Percentiles rank a stretch among this genome's conserved stretches.
Conservation (phyloP, 2,888 invertebrate species). For the Gibbula magus region DNA sequence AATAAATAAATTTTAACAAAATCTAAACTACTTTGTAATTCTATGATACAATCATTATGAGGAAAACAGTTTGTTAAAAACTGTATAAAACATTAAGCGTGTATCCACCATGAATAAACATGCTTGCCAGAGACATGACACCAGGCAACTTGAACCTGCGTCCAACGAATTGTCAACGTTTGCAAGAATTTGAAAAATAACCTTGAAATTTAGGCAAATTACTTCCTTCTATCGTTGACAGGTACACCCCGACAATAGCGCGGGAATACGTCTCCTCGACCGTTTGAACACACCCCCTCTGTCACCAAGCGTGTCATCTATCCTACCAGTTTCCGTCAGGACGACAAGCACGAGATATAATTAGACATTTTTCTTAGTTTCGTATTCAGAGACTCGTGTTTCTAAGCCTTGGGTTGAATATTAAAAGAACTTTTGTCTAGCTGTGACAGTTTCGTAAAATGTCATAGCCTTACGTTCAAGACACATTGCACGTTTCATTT, state of each 20-base stretch:
- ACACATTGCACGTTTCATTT: no score
- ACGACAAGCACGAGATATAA: neutral
- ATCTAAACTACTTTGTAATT: no score
- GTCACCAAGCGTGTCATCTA: neutral
- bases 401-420: neutral
- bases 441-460: no score
- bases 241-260: neutral
- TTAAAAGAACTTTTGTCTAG: neutral
- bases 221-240: neutral
- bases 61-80: no score
- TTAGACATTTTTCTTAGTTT: neutral
- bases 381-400: neutral
- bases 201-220: neutral
- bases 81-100: no score
- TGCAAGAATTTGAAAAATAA: neutral
- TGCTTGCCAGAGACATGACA: no score
- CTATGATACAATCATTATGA: no score
- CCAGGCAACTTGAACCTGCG: no score
- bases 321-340: neutral
- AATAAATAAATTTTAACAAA: no score
- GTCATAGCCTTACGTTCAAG: no score
- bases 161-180: neutral
- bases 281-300: slow-evolving; percentile 6
- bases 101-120: no score
- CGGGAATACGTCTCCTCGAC: neutral